Base-by-base conservation (phyloP, 37 sponge, comb jelly and placozoan species). In the Geodia barretti region DNA sequence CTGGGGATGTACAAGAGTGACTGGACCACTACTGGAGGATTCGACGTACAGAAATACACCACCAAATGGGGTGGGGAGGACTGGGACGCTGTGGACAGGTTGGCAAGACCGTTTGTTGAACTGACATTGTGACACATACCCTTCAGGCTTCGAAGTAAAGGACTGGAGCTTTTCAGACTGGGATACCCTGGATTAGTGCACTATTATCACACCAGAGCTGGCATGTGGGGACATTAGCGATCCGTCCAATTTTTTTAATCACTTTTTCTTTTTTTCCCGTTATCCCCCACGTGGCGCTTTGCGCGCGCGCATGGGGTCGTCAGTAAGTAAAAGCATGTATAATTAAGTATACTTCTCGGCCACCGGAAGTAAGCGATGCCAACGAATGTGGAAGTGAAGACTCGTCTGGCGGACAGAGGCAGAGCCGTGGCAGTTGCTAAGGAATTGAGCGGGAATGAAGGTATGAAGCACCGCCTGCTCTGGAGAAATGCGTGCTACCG, bases 41-140 rank as follows among this genome's bases (percentile, higher is more conserved):
- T 84, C 39, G 59, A 92, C 76, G 35, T 40, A 1, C 58, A 34
- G 26, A 77, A 74, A n/a, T 92, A 85, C 79, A 83, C 36, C 21
- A 36, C 28, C 40, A 83, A 82, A 54, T 92, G 92, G 92, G 92
- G 92, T 58, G 92, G 92, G 68, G 92, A 92, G 68, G 92, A 92
- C 71, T 92, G 92, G 92, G 92, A 92, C 41, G 33, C 78, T 26
- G 33, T 92, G 33, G 92, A 92, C 88, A 92, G 77, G 92, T 92
- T n/a, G 84, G 75, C 14, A n/a, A n/a, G n/a, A n/a, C 4, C 33
- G 32, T 64, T 30, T 64, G 25, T 4, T 8, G 4, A 64, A 30
- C 64, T 64, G 29, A 64, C 29, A 66, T 32, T 2, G 32, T 34
- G 32, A 2, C 25, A 2, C 29, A 64, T 64, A 64, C 62, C 37